Percentiles rank a stretch among this genome's conserved stretches.
Conservation (phyloP, 2,888 invertebrate species). For the Prenolepis imparis region DNA sequence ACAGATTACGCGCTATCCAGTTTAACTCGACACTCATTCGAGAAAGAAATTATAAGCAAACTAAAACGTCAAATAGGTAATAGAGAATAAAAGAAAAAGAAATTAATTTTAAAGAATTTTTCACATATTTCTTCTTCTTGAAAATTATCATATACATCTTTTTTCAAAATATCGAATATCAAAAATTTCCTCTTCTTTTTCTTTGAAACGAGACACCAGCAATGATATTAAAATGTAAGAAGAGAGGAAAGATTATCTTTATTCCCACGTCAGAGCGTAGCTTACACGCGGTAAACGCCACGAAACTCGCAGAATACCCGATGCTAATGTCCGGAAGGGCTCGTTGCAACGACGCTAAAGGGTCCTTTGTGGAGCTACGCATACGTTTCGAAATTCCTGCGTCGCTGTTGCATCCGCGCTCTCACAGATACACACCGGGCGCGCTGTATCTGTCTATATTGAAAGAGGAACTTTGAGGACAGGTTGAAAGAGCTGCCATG, state of each 20-base stretch:
- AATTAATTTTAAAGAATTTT: background rate
- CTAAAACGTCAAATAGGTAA: background rate
- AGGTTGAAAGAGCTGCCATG: constrained; percentile 52
- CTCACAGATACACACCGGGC: constrained; percentile 38
- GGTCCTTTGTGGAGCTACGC: constrained; percentile 48
- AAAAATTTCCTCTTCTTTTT: background rate
- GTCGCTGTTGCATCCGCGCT: constrained; percentile 23
- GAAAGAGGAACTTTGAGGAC: constrained; percentile 57
- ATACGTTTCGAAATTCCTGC: constrained; percentile 47
- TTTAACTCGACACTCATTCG: background rate
- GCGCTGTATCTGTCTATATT: constrained; percentile 44
- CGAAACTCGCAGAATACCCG: constrained; percentile 45
- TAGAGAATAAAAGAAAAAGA: background rate
- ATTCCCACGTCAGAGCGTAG: background rate
- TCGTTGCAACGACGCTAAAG: constrained; percentile 54
- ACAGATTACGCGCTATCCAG: background rate
- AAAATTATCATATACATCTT: background rate
- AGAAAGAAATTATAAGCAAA: background rate
- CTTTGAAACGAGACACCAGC: background rate
- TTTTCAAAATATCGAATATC: background rate
- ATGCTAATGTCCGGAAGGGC: constrained; percentile 58
- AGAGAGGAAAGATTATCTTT: background rate
- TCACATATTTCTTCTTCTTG: background rate
- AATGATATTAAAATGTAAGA: background rate
- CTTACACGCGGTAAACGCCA: constrained; percentile 41